Percentiles rank a stretch among this genome's conserved stretches.
phyloP scores from a whole-genome alignment of 2,888 invertebrate species.

The Amiota communis region DNA sequence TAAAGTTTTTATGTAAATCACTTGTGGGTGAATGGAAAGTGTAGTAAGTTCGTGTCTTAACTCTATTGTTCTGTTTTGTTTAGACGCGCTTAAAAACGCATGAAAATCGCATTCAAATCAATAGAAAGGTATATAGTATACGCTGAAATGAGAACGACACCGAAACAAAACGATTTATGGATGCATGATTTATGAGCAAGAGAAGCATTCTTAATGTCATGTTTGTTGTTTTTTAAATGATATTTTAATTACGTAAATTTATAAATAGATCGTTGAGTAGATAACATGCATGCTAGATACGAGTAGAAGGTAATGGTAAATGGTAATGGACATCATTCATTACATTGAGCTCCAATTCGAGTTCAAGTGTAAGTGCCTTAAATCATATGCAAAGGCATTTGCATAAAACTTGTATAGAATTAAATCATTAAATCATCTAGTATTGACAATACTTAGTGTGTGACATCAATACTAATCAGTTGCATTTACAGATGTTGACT shows the following conservation, averaged over 20 bases:
- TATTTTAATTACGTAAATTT: conserved; percentile 62
- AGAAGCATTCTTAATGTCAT: background rate
- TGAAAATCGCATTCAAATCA: too few relatives aligned
- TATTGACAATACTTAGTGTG: conserved; percentile 1
- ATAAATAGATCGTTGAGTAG: conserved; percentile 58
- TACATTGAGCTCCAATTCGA: background rate
- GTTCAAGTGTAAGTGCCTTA: background rate
- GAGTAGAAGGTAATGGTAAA: conserved; percentile 12
- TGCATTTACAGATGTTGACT: conserved; percentile 55
- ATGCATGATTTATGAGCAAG: conserved; percentile 51
- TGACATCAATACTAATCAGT: conserved; percentile 46
- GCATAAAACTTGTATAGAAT: conserved; percentile 52
- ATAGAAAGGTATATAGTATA: too few relatives aligned
- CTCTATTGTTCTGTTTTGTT: conserved; percentile 57
- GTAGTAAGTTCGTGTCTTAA: conserved; percentile 63
- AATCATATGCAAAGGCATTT: conserved; percentile 35
- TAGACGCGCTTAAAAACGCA: too few relatives aligned
- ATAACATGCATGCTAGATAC: conserved; percentile 45
- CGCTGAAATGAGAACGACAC: too few relatives aligned
- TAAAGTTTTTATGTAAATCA: too few relatives aligned
- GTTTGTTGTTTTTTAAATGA: conserved; percentile 42
- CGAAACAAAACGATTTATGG: too few relatives aligned
- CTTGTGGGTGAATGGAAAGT: background rate
- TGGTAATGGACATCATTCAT: background rate
- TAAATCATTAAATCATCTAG: background rate